Evolutionary conservation across 1,140 invertebrate genomes (phyloP), one percentile per base, ranked within the genome.

Genomic region (Eumeta japonica): DNA sequence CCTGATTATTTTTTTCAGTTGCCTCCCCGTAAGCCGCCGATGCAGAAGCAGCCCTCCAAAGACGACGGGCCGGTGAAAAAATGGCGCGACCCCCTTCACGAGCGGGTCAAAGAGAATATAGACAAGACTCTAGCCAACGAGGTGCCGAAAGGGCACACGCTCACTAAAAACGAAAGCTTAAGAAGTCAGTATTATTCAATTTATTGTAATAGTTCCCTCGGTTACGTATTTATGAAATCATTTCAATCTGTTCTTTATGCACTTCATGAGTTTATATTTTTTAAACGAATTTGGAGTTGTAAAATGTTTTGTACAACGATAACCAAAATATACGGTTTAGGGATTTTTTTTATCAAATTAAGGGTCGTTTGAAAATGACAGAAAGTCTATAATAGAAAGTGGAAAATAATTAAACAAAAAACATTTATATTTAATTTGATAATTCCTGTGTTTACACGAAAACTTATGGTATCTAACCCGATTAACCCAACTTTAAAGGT

Each of bases 131-230:
- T 76, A 15, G 58, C 59, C 27, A 73, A 75, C 48, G 70, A 75
- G 38, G 49, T 73, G 37, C 73, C 71, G 3, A 76, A 76, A 53
- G 74, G 70, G 38, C 68, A 74, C 42, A 75, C 73, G 7, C 49
- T 75, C 3, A 76, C 72, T 3, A 76, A 78, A 45, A 77, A 76
- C 50, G 70, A 75, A 48, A 75, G 74, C 39, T 65, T 77, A 36
- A 58, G 74, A 61, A 77, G 74, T 76, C 56, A 73, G 72, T 61
- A 43, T n/a, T n/a, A n/a, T n/a, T n/a, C n/a, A n/a, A n/a, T n/a
- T n/a, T n/a, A n/a, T n/a, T n/a, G n/a, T n/a, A n/a, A n/a, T n/a
- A n/a, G n/a, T n/a, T n/a, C n/a, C n/a, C n/a, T n/a, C 20, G n/a
- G 20, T 24, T n/a, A 24, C 20, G 20, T 24, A 7, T 24, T 7